Conservation (phyloP, 2,888 invertebrate species). For the Oxyteleia sp. region DNA sequence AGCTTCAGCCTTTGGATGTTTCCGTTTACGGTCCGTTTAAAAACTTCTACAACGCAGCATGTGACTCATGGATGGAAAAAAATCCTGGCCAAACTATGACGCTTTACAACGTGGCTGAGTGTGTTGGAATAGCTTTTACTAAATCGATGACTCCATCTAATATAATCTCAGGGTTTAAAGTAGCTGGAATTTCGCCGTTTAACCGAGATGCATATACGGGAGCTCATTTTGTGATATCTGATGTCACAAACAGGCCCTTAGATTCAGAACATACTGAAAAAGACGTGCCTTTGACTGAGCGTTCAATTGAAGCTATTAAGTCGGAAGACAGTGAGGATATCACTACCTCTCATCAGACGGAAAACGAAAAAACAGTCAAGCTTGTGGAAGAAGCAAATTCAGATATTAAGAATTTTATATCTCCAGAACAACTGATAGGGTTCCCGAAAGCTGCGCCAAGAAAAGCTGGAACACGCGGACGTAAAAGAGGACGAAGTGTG, state of each 20-base stretch:
- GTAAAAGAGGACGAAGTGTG: constrained; percentile 7
- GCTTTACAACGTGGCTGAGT: constrained; percentile 85
- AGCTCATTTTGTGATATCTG: constrained; percentile 9
- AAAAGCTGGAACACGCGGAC: constrained; percentile 13
- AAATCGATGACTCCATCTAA: constrained; percentile 82
- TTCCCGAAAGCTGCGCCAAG: background rate
- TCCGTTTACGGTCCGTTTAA: too few species aligned
- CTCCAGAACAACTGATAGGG: constrained; percentile 19
- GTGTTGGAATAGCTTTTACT: constrained; percentile 81
- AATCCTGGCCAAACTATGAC: constrained; percentile 85
- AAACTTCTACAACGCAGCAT: constrained; percentile 59
- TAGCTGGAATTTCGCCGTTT: constrained; percentile 43
- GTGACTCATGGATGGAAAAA: constrained; percentile 80
- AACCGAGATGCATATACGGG: constrained; percentile 3
- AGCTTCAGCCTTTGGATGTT: constrained; percentile 81
- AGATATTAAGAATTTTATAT: constrained; percentile 5
- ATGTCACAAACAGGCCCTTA: constrained; percentile 1
- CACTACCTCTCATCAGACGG: background rate
- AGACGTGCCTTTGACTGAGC: background rate
- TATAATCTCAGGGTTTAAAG: constrained; percentile 81
- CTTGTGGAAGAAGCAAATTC: background rate
- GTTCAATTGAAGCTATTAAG: constrained; percentile 3
- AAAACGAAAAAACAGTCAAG: background rate
- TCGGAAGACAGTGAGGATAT: background rate
- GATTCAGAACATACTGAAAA: constrained; percentile 5